Base-by-base conservation (phyloP, 1,140 invertebrate genomes). In the Drosophila bocqueti region DNA sequence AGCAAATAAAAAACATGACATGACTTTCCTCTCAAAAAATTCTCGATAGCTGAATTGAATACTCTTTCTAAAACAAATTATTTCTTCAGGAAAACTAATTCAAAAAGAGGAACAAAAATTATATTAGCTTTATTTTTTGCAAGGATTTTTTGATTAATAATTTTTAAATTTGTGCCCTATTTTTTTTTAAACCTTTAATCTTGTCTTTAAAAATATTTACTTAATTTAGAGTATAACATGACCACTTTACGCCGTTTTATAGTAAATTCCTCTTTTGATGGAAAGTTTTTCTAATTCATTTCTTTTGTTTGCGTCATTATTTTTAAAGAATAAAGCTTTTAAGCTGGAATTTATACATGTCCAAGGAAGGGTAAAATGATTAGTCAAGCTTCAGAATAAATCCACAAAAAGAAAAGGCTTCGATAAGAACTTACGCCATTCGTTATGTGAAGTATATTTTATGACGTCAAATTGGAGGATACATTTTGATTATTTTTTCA, bases 1-100 rank as follows among this genome's bases (percentile, higher is more conserved):
- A 66, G 43, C 61, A 66, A 76, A 63, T 55, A 49, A 36, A 58
- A 74, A 75, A 24, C 63, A 55, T 45, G 47, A 54, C 63, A 54
- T 36, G 38, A 66, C 24, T 24, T 31, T 13, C 0, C 4, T 38
- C 4, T 38, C 3, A 1, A 26, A 47, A 11, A 3, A n/a, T 8
- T n/a, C 1, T 40, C 29, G 8, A 3, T 10, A 45, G 13, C 0
- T 13, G 16, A 24, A 40, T 16, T 7, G 0, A 42, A 34, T 68
- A 29, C 46, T 3, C 26, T 65, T 34, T 40, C 5, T 62, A 13
- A 2, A 8, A 13, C 0, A 21, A 49, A 34, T 4, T 50, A 24
- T 21, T 18, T 8, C 11, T 21, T 0, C 0, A 11, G 3, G 13
- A 42, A 10, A 6, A 31, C 8, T 11, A 5, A 38, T 6, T 45